phyloP scores from a whole-genome alignment of 92 coral and sea anemone genomes.

The Epizoanthus ramosus region DNA sequence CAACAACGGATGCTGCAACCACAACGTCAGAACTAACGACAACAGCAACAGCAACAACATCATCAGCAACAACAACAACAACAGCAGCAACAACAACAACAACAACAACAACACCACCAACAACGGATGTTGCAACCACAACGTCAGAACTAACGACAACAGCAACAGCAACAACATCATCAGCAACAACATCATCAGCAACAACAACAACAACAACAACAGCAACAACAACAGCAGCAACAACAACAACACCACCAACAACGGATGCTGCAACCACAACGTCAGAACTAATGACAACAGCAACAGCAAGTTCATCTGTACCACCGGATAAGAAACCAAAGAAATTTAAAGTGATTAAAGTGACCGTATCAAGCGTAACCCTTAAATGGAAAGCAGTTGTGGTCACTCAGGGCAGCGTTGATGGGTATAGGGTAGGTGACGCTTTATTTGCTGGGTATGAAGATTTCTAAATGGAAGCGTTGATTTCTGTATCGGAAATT shows the following conservation, averaged over 20 bases:
- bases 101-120: constrained; percentile 15
- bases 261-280: too few relatives aligned
- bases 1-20: too few relatives aligned
- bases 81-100: constrained; percentile 25
- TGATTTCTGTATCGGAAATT: background rate
- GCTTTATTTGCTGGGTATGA: background rate
- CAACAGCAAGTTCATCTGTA: too few relatives aligned
- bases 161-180: constrained; percentile 4
- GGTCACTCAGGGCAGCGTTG: background rate
- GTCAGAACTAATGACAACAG: too few relatives aligned
- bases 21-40: constrained; percentile 20
- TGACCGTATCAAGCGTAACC: background rate
- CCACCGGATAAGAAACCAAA: background rate
- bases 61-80: background rate
- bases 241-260: too few relatives aligned
- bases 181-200: constrained; percentile 24
- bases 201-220: constrained; percentile 3
- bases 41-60: background rate
- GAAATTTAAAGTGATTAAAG: background rate
- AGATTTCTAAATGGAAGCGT: background rate
- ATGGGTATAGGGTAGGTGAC: constrained; percentile 6
- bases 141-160: background rate
- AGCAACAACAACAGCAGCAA: background rate
- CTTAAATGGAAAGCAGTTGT: constrained; percentile 20
- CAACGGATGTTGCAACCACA: background rate